These are phyloP conservation scores for Cottus gobio DNA, from an alignment of 2,113 vertebrate genomes.

Conservation along the genomic window DNA sequence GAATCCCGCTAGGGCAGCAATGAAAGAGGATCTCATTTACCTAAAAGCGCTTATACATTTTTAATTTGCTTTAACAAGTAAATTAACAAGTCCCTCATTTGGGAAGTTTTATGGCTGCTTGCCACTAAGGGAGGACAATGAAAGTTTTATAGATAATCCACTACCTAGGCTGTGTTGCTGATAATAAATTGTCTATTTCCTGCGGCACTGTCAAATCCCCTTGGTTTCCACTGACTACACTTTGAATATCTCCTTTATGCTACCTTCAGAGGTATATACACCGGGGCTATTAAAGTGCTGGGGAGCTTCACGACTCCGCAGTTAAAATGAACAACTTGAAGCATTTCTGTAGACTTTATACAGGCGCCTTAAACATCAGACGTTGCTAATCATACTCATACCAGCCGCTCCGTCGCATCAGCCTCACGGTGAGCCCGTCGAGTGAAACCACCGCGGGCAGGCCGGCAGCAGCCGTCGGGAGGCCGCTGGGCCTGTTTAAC, in stretches of 20 bases:
- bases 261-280: constrained; percentile 88
- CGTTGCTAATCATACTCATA: constrained; percentile 63
- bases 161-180: constrained; percentile 91
- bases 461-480: constrained; percentile 74
- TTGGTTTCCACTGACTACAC: constrained; percentile 90
- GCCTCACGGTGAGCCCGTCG: constrained; percentile 52
- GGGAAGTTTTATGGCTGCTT: constrained; percentile 98
- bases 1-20: constrained; percentile 91
- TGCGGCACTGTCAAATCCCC: constrained; percentile 93
- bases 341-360: constrained; percentile 58
- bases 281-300: constrained; percentile 87
- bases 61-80: constrained; percentile 99
- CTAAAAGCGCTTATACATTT: constrained; percentile 99
- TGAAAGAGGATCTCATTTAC: constrained; percentile 99
- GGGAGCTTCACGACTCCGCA: constrained; percentile 58
- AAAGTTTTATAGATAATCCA: constrained; percentile 99
- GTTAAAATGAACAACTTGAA: constrained; percentile 70
- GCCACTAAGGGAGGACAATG: constrained; percentile 95
- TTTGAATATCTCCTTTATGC: constrained; percentile 86
- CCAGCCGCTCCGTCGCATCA: constrained; percentile 55
- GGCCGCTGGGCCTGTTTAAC: constrained; percentile 70
- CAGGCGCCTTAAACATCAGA: constrained; percentile 55
- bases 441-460: constrained; percentile 53
- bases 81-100: constrained; percentile 99
- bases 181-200: constrained; percentile 99